Percentiles rank a stretch among this genome's conserved stretches.
Conservation (phyloP, 2,888 invertebrate genomes). For the Eristalis tenax region DNA sequence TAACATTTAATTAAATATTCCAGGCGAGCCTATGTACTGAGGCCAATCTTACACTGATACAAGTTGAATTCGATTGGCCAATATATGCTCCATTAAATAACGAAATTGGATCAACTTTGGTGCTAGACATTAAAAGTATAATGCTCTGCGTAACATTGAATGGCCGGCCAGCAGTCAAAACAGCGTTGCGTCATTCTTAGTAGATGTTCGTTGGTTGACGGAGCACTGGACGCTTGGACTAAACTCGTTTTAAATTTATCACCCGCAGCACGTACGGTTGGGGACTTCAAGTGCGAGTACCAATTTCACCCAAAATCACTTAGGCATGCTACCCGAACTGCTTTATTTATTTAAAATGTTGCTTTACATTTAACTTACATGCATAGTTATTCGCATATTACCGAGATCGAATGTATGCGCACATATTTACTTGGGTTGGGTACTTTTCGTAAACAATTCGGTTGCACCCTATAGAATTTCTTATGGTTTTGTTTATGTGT, state of each 20-base stretch:
- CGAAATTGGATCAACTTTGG: constrained; percentile 28
- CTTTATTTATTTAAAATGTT: constrained; percentile 16
- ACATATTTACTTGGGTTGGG: background rate
- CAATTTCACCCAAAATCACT: constrained; percentile 34
- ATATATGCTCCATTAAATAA: constrained; percentile 13
- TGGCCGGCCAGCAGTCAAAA: constrained; percentile 10
- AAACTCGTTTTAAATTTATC: constrained; percentile 3
- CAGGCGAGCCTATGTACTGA: background rate
- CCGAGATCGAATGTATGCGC: background rate
- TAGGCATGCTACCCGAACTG: background rate
- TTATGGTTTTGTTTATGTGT: no score
- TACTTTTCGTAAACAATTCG: no score
- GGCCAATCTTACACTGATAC: constrained; percentile 12
- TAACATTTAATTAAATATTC: background rate
- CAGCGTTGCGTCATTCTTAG: background rate
- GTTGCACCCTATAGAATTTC: no score
- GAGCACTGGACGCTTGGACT: background rate
- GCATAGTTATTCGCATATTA: constrained; percentile 3
- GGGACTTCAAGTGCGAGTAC: constrained; percentile 33
- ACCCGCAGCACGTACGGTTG: constrained; percentile 23
- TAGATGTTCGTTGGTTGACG: background rate
- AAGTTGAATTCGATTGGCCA: background rate
- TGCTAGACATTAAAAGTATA: constrained; percentile 25
- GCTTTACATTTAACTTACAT: constrained; percentile 5
- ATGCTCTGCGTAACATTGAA: constrained; percentile 18